Evolutionary conservation across 2,797 vertebrate genomes (phyloP).

Genomic region (Thripadectes ignobilis): DNA sequence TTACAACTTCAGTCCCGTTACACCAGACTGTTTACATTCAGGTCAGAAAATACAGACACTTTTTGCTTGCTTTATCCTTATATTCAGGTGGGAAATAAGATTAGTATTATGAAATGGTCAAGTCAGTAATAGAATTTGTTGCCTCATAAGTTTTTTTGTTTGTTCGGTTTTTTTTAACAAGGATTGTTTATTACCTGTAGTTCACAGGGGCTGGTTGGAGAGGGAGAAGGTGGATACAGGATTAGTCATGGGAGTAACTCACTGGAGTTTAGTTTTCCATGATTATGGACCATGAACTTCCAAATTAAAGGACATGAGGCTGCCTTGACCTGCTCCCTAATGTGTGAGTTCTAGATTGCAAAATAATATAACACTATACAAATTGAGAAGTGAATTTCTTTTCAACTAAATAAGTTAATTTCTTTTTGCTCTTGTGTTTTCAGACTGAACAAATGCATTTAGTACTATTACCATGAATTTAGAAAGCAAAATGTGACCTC

Average conservation of each 20-base stretch:
- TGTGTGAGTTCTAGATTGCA: neutral
- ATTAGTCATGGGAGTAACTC: neutral
- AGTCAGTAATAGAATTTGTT: accelerated
- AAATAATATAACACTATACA: neutral
- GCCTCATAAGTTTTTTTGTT: neutral
- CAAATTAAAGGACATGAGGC: neutral
- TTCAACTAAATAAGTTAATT: neutral
- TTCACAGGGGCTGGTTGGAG: neutral
- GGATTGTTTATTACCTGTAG: neutral
- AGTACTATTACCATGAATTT: neutral
- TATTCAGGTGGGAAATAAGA: neutral
- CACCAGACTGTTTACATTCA: neutral
- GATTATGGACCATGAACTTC: accelerated
- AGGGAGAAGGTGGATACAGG: neutral
- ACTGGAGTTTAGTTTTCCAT: neutral
- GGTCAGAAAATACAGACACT: neutral
- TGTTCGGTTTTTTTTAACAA: neutral
- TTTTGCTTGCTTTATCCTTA: neutral
- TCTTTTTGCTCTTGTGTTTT: accelerated
- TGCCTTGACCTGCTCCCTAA: neutral
- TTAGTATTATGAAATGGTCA: neutral
- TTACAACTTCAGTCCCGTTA: neutral
- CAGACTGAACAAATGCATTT: neutral
- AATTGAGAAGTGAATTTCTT: neutral
- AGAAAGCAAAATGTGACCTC: neutral